phyloP scores from a whole-genome alignment of 2,113 vertebrate genomes.

The Brachyhypopomus occidentalis region DNA sequence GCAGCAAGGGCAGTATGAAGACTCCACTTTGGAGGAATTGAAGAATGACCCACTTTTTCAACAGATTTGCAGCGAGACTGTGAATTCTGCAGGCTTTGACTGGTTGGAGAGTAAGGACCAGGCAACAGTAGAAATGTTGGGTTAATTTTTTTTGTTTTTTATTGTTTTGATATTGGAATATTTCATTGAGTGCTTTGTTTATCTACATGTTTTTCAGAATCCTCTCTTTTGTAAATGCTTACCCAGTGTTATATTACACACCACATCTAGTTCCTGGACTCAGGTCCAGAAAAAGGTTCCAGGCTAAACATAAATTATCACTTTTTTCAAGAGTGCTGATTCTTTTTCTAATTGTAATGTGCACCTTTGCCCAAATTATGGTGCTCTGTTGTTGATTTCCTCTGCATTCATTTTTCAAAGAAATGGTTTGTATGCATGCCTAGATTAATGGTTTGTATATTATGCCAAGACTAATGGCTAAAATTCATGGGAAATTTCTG shows the following conservation, averaged over 20 bases:
- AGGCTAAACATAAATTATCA: constrained; percentile 84
- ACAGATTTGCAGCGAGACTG: constrained; percentile 90
- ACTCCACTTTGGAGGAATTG: constrained; percentile 87
- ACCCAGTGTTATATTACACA: constrained; percentile 67
- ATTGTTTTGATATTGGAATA: constrained; percentile 53
- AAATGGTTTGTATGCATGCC: neutral
- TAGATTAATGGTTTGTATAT: no score
- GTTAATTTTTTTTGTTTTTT: constrained; percentile 80
- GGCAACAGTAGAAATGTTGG: constrained; percentile 95
- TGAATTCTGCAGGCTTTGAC: constrained; percentile 91
- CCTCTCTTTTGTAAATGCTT: constrained; percentile 62
- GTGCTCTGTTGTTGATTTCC: constrained; percentile 48
- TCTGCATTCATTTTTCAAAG: constrained; percentile 43
- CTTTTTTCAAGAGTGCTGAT: constrained; percentile 77
- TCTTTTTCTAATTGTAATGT: constrained; percentile 75
- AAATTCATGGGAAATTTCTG: neutral
- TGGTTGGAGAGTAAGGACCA: constrained; percentile 99
- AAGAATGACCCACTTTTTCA: constrained; percentile 94
- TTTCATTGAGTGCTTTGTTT: constrained; percentile 47
- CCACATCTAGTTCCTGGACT: constrained; percentile 85
- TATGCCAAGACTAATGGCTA: neutral
- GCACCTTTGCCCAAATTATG: constrained; percentile 60
- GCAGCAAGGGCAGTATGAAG: constrained; percentile 93
- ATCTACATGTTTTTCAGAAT: constrained; percentile 55
- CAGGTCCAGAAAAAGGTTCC: constrained; percentile 93